phyloP scores from a whole-genome alignment of 2,888 invertebrate species.

The Disparrhopalites patrizii region DNA sequence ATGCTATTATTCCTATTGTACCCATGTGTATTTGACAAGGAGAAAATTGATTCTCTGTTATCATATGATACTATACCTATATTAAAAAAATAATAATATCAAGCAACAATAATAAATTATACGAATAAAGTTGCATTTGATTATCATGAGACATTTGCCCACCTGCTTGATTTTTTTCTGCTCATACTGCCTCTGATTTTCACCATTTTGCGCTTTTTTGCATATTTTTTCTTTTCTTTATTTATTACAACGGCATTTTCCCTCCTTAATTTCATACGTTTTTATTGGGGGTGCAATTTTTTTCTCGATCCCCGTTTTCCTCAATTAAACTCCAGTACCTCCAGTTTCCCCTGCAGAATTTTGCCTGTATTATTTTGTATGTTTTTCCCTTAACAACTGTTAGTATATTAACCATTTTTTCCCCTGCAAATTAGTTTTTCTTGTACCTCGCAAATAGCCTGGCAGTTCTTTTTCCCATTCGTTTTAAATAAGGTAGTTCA shows the following conservation, averaged over 20 bases:
- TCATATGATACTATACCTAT: too few species aligned
- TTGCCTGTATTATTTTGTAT: not conserved
- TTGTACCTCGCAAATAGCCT: too few species aligned
- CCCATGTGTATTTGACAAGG: not conserved
- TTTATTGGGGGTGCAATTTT: not conserved
- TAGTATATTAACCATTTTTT: too few species aligned
- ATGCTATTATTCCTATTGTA: constrained; percentile 10
- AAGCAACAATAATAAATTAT: constrained; percentile 1
- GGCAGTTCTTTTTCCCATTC: too few species aligned
- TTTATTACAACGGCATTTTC: not conserved
- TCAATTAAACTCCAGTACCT: not conserved
- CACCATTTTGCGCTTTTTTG: too few species aligned
- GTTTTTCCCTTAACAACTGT: too few species aligned
- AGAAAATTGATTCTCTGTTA: not conserved
- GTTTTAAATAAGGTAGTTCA: too few species aligned
- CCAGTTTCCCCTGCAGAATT: not conserved
- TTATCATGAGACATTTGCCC: constrained; percentile 1
- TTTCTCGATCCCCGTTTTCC: not conserved
- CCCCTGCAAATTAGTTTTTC: not conserved
- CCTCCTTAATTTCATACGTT: not conserved
- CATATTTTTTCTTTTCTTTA: not conserved
- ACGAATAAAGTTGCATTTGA: constrained; percentile 12
- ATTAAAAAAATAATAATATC: constrained; percentile 6
- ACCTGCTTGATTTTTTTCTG: too few species aligned
- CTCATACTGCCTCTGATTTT: too few species aligned